phyloP scores from a whole-genome alignment of 2,888 invertebrate species.

The Epiblema foenella region DNA sequence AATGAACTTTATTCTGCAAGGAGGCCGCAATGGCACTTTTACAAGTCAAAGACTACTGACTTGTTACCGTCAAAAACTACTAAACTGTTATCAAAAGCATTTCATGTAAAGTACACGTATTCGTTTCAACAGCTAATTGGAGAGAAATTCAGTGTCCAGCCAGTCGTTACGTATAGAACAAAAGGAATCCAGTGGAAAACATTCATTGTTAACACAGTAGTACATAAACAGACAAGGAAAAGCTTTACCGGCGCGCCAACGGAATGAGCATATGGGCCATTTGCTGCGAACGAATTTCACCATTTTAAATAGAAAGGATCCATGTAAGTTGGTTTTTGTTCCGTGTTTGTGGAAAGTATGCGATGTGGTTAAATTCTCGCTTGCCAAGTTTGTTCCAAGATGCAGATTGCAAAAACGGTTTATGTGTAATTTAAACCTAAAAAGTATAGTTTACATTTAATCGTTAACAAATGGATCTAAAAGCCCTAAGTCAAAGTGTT shows the following conservation, averaged over 20 bases:
- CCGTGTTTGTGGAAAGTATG: background rate
- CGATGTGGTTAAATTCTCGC: slow-evolving; percentile 19
- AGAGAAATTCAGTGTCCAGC: slow-evolving; percentile 39
- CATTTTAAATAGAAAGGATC: slow-evolving; percentile 34
- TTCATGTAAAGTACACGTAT: slow-evolving; percentile 15
- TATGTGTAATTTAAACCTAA: no score
- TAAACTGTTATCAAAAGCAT: background rate
- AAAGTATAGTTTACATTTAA: background rate
- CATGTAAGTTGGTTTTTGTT: slow-evolving; percentile 19
- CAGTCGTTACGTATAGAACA: slow-evolving; percentile 37
- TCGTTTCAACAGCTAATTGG: slow-evolving; percentile 38
- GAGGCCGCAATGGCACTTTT: no score
- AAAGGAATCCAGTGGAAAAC: slow-evolving; percentile 40
- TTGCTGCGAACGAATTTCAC: slow-evolving; percentile 42
- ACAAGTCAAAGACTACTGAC: no score
- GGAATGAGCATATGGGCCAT: slow-evolving; percentile 41
- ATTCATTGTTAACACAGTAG: slow-evolving; percentile 41
- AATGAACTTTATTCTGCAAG: no score
- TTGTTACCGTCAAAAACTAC: no score
- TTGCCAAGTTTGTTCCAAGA: slow-evolving; percentile 25
- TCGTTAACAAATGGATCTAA: no score
- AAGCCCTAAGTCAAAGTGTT: no score
- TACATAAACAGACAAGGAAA: slow-evolving; percentile 44
- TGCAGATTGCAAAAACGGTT: slow-evolving; percentile 18
- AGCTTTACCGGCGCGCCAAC: slow-evolving; percentile 41